Base-by-base conservation (phyloP, 2,888 invertebrate genomes). In the Trissoscelio sp. region DNA sequence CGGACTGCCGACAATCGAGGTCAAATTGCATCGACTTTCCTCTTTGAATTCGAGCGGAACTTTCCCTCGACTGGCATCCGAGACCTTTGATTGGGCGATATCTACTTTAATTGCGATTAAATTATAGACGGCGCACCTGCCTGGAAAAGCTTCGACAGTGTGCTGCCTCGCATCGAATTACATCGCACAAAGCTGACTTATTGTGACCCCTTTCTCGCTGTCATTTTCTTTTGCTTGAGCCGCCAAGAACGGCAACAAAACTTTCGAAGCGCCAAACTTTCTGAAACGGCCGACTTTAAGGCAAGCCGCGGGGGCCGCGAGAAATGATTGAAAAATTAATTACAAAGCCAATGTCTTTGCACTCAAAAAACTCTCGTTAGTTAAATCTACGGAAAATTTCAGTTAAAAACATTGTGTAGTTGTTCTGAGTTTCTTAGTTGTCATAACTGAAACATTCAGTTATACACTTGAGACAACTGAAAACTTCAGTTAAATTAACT, bases 1-100 rank as follows among this genome's bases (percentile, higher is more conserved):
- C 24, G 51, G 53, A 37, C 31, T 57, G 3, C 6, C 69, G 58
- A 58, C 80, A 66, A 81, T 81, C 53, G 72, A 77, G 81, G 81
- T 81, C 77, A 67, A 66, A 77, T 60, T 67, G 67, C 64, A 66
- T 75, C 77, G 72, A 81, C 81, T 81, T 81, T 81, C 81, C 62
- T n/a, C n/a, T 77, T 77, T 72, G 75, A 80, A 75, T 80, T 57
- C 58, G 69, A 67, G 62, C 66, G 60, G 39, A 77, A 81, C 81
- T 81, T 78, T 73, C 72, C 81, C 81, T 73, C 55, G 24, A 46
- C 12, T 75, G 37, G 39, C 58, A 75, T 67, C 53, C 70, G 16
- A 67, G 53, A 64, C 51, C 48, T 73, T 62, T 67, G 72, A 81
- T 73, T 81, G 77, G 67, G 14, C 37, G 57, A 57, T 69, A 69